Evolutionary conservation across 2,888 invertebrate species (phyloP), one percentile per base, ranked within the genome.

Genomic region (Apoda limacodes): DNA sequence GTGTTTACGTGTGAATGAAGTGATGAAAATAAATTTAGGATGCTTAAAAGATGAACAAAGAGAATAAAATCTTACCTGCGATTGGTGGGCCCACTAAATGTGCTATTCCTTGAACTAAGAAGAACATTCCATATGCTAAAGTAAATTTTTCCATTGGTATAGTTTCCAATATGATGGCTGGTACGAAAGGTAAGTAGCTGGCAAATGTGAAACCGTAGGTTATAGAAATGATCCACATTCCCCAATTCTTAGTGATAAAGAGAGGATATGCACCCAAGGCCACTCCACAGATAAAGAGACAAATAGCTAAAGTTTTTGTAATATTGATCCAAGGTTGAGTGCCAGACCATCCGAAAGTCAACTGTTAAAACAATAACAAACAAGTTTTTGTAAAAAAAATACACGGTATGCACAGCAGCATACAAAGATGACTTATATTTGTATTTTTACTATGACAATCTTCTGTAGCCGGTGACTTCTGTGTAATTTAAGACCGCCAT

Each of bases 11-110:
- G n/a, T n/a, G n/a, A n/a, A n/a, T n/a, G n/a, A n/a, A n/a, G n/a
- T n/a, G n/a, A n/a, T n/a, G n/a, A n/a, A n/a, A n/a, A n/a, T n/a
- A n/a, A n/a, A n/a, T n/a, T n/a, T n/a, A n/a, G n/a, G n/a, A n/a
- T n/a, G n/a, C n/a, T n/a, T n/a, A n/a, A n/a, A n/a, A n/a, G n/a
- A n/a, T n/a, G n/a, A n/a, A n/a, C n/a, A n/a, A n/a, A n/a, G n/a
- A n/a, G n/a, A n/a, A n/a, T n/a, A n/a, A n/a, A n/a, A n/a, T n/a
- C 67, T 62, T 40, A 87, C 97, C 97, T 58, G 94, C 95, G 49
- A 97, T 80, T n/a, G 96, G 95, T 4, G 98, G 97, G 37, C 97
- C 98, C 37, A 92, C 76, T 27, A 97, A 84, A 78, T 94, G 95
- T 25, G 95, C 96, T 44, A 97, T 83, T n/a, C 98, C 98, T 69